Percentiles rank a stretch among this genome's conserved stretches.
Evolutionary conservation across 1,140 invertebrate genomes (phyloP).

Genomic region (Philaenus spumarius): DNA sequence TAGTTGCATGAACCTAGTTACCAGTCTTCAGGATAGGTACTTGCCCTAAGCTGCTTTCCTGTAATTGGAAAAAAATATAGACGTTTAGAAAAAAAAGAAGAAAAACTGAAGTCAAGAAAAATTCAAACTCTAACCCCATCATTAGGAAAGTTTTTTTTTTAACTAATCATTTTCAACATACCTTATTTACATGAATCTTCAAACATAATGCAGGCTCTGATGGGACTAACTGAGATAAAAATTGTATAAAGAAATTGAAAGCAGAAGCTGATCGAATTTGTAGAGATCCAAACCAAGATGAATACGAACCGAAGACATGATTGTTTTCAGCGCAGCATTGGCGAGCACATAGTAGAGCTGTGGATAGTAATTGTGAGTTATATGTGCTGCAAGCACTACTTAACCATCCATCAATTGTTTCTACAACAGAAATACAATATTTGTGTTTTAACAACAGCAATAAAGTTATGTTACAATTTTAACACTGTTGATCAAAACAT

Average conservation of each 20-base stretch:
- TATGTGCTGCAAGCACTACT: slow-evolving; percentile 1
- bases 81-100: too few species aligned
- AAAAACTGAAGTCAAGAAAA: too few species aligned
- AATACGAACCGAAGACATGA: slow-evolving; percentile 16
- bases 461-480: too few species aligned
- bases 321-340: slow-evolving; percentile 16
- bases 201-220: slow-evolving; percentile 22
- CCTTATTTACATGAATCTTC: slow-evolving; percentile 27
- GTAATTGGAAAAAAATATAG: too few species aligned
- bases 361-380: neutral
- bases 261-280: slow-evolving; percentile 1
- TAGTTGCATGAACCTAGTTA: too few species aligned
- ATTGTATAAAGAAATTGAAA: slow-evolving; percentile 21
- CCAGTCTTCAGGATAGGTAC: too few species aligned
- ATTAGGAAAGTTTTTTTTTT: neutral
- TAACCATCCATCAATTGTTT: slow-evolving; percentile 5
- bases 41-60: too few species aligned
- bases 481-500: too few species aligned
- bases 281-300: slow-evolving; percentile 19
- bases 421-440: too few species aligned
- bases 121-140: neutral
- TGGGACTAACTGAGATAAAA: slow-evolving; percentile 21
- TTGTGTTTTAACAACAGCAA: too few species aligned
- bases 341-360: slow-evolving; percentile 8
- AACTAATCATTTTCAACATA: slow-evolving; percentile 9